A percentile compares a stretch with the other conserved stretches of the same genome.
Evolutionary conservation across 2,113 vertebrate species (phyloP).

Genomic region (Phaetusa simplex): DNA sequence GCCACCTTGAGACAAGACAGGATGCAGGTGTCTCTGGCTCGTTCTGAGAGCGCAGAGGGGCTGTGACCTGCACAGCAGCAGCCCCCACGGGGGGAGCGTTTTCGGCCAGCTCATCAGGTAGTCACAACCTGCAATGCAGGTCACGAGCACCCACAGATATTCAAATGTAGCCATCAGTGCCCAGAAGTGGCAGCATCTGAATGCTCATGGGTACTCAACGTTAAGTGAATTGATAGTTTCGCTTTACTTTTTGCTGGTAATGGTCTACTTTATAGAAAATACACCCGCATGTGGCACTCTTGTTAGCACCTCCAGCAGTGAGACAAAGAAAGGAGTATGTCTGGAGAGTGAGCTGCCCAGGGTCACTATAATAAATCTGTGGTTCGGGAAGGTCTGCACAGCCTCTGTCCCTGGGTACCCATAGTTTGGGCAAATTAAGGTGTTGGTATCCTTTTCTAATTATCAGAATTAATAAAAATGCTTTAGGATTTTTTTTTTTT

Average conservation of each 20-base stretch:
- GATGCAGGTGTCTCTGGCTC: background rate
- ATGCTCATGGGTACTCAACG: background rate
- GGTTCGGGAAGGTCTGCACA: background rate
- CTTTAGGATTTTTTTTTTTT: background rate
- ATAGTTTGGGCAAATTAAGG: background rate
- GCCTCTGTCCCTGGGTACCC: background rate
- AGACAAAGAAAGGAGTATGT: background rate
- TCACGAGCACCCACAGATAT: background rate
- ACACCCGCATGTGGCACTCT: slow-evolving; percentile 1
- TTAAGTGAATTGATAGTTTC: slow-evolving; percentile 6
- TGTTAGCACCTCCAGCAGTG: slow-evolving; percentile 18
- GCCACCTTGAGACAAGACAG: background rate
- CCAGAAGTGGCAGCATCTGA: slow-evolving; percentile 7
- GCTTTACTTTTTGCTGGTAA: slow-evolving; percentile 11
- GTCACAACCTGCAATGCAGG: background rate
- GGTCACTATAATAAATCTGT: background rate
- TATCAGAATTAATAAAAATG: background rate
- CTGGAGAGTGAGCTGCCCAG: background rate
- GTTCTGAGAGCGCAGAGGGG: background rate
- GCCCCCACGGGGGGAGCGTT: rapidly evolving
- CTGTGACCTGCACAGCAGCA: background rate
- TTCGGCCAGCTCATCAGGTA: background rate
- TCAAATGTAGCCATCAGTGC: background rate
- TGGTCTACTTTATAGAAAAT: slow-evolving; percentile 27
- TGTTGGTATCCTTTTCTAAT: background rate